Evolutionary conservation across 1,140 invertebrate species (phyloP).

Genomic region (Amyelois transitella): DNA sequence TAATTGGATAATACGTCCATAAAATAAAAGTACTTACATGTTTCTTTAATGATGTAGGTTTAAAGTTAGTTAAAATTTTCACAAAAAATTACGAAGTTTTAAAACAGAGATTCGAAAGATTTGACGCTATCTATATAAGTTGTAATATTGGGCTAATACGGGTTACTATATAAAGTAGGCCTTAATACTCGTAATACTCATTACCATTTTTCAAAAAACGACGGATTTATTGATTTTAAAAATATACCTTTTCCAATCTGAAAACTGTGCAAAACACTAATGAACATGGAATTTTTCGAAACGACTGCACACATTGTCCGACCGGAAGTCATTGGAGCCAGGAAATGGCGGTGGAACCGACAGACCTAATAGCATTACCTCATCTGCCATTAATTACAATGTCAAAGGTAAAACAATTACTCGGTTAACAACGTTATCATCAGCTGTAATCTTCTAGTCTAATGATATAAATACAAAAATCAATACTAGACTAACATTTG

Average conservation of each 20-base stretch:
- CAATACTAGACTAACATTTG: too few species aligned
- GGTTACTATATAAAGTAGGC: too few species aligned
- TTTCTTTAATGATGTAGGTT: constrained; percentile 14
- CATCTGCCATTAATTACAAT: constrained; percentile 42
- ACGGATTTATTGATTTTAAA: too few species aligned
- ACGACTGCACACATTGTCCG: constrained; percentile 25
- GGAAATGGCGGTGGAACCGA: constrained; percentile 25
- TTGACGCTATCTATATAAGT: too few species aligned
- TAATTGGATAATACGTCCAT: neutral
- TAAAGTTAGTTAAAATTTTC: neutral
- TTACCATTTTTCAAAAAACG: too few species aligned
- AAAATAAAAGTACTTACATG: neutral
- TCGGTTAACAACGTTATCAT: neutral
- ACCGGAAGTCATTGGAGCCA: constrained; percentile 41
- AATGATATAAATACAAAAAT: too few species aligned
- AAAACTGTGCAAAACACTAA: constrained; percentile 1
- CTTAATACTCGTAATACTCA: too few species aligned
- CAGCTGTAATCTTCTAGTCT: neutral
- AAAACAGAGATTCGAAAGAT: too few species aligned
- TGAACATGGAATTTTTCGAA: constrained; percentile 26
- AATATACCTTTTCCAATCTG: too few species aligned
- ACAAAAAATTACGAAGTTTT: neutral
- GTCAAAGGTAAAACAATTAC: constrained; percentile 22
- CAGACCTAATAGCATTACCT: constrained; percentile 29
- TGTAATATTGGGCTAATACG: too few species aligned